Evolutionary conservation across 92 coral and sea anemone genomes (phyloP).

Genomic region (Pocillopora grandis): DNA sequence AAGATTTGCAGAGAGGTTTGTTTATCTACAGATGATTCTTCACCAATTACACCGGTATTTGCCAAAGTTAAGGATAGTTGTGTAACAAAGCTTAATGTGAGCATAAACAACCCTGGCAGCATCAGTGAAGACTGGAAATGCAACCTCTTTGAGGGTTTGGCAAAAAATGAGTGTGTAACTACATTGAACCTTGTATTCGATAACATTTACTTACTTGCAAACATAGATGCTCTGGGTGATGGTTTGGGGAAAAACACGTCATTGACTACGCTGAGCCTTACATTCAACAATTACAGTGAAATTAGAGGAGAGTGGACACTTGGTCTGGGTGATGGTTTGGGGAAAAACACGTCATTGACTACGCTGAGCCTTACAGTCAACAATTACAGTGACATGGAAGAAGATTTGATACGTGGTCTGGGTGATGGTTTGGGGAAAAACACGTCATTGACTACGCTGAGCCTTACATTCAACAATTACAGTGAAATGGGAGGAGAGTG

Average conservation of each 20-base stretch:
- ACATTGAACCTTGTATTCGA: background rate
- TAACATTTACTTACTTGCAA: background rate
- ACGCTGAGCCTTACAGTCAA: background rate
- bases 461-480: background rate
- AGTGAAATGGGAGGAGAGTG: background rate
- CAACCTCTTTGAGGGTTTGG: background rate
- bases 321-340: no score
- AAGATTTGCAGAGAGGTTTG: background rate
- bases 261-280: background rate
- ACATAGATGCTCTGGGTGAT: background rate
- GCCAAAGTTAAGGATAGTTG: background rate
- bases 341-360: background rate
- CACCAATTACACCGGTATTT: background rate
- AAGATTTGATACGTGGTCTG: background rate
- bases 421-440: background rate
- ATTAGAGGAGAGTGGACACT: background rate
- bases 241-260: slow-evolving; percentile 5
- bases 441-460: slow-evolving; percentile 8
- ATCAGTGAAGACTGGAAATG: background rate
- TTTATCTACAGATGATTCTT: background rate
- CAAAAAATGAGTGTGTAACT: background rate
- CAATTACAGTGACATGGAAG: background rate
- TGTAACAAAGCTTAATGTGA: background rate
- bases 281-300: background rate
- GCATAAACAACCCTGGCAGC: background rate